These are phyloP conservation scores for Callaeas wilsoni DNA, from an alignment of 2,113 vertebrate species.

Conservation along the genomic window DNA sequence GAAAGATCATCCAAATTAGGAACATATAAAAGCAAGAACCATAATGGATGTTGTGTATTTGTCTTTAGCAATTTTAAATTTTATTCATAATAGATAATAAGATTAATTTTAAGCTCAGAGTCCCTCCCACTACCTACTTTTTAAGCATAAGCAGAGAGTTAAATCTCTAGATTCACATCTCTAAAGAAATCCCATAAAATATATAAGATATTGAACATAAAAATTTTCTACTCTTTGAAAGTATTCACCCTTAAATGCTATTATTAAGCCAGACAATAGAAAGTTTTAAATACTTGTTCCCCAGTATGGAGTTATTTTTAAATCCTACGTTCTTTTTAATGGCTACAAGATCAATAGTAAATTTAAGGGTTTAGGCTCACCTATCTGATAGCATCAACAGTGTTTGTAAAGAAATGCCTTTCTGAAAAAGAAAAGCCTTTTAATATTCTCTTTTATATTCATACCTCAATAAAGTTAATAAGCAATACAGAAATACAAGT, in stretches of 20 bases:
- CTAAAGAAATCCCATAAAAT: not conserved
- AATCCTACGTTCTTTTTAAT: not conserved
- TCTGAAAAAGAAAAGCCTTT: not conserved
- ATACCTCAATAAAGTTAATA: conserved; percentile 17
- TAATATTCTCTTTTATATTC: conserved; percentile 12
- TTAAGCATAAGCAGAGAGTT: not conserved
- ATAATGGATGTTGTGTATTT: not conserved
- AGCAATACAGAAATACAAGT: conserved; percentile 12
- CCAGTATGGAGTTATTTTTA: not conserved
- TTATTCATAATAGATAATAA: not conserved
- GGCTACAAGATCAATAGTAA: not conserved
- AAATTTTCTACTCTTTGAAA: not conserved
- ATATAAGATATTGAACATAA: not conserved
- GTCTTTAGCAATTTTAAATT: not conserved
- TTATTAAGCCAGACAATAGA: not conserved
- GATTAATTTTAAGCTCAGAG: not conserved
- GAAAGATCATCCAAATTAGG: not conserved
- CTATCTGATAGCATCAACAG: conserved; percentile 2
- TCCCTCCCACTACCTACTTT: not conserved
- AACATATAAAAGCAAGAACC: not conserved
- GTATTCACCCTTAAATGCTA: not conserved
- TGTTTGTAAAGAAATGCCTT: not conserved
- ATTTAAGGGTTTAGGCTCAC: not conserved
- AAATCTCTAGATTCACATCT: not conserved
- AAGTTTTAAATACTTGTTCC: not conserved